Base-by-base conservation (phyloP, 2,888 invertebrate species). In the Caenorhabditis parvicauda region DNA sequence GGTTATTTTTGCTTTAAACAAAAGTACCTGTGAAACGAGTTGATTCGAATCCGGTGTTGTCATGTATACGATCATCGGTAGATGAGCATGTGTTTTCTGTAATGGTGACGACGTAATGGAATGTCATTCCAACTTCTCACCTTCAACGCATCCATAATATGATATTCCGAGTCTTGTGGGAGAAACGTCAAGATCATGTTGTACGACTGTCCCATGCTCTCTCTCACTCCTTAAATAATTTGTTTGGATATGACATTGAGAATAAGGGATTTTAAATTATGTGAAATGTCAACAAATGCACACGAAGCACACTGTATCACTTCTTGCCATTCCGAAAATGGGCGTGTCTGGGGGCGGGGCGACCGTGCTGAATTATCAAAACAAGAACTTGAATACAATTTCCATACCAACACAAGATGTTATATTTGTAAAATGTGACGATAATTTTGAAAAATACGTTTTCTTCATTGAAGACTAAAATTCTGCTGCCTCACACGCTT, bases 201-300 rank as follows among this genome's bases (percentile, higher is more conserved):
- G 60, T 74, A 79, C 6, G 60, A 63, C 47, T 80, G 80, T n/a
- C 74, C 75, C 79, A 81, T 80, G 82, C 93, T 94, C 84, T 98
- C 95, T 48, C 98, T 86, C 0, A 98, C 93, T 41, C 96, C 96
- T 64, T 35, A 12, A 41, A 35, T 48, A 95, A 24, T 29, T 17
- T 9, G 28, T n/a, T 35, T n/a, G n/a, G n/a, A n/a, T 25, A 5
- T 42, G 17, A 14, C 14, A 27, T 19, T 7, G 9, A n/a, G 9
- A 50, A 32, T 7, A 25, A 29, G 3, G 4, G 5, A 35, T 17
- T 54, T 81, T 64, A 46, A 82, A 77, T 47, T 82, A 19, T 9
- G 6, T 24, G 19, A 45, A 7, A 17, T 42, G 32, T 5, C 14
- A n/a, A 14, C 9, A 9, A 42, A 12, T 19, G 42, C 12, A 12